phyloP scores from a whole-genome alignment of 2,113 vertebrate species.

The Otis tarda region DNA sequence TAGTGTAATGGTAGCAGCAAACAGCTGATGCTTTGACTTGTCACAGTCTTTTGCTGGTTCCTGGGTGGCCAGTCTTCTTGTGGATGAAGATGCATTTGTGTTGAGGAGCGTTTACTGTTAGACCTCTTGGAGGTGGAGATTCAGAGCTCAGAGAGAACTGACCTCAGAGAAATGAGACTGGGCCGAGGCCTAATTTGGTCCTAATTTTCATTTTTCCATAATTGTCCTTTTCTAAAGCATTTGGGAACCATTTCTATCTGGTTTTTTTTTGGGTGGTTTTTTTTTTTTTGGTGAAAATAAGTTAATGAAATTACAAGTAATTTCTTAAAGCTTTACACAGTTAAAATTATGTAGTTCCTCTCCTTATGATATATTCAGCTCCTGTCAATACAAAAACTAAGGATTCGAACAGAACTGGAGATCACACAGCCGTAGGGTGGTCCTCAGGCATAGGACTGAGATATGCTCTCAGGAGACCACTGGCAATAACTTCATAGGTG shows the following conservation, averaged over 20 bases:
- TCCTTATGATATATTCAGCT: neutral
- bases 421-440: neutral
- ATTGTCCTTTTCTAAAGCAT: neutral
- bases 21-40: neutral
- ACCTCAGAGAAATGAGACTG: neutral
- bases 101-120: neutral
- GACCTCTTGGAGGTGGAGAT: neutral
- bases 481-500: neutral
- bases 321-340: neutral
- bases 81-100: neutral
- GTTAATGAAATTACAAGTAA: neutral
- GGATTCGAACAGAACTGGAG: neutral
- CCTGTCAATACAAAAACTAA: neutral
- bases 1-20: neutral
- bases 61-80: neutral
- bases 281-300: neutral
- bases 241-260: neutral
- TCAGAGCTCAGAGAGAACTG: neutral
- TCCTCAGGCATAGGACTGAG: neutral
- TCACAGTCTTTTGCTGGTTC: neutral
- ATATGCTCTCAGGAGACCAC: fast-evolving
- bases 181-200: neutral
- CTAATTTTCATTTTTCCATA: neutral
- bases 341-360: neutral
- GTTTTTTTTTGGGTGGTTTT: too few relatives aligned